phyloP scores from a whole-genome alignment of 2,888 invertebrate species.

The Melitaea athalia region DNA sequence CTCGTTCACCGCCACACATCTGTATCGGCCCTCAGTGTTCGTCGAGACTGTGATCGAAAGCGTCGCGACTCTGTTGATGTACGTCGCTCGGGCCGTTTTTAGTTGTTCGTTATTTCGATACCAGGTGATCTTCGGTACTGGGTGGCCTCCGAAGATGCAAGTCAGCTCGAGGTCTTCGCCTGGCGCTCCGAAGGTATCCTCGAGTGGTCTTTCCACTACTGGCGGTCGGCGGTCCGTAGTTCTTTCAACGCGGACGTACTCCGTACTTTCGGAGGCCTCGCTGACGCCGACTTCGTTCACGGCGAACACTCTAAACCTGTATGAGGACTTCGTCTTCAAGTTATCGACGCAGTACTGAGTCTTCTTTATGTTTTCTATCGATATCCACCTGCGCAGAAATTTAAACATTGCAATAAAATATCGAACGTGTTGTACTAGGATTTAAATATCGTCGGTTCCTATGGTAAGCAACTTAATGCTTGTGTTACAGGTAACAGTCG shows the following conservation, averaged over 20 bases:
- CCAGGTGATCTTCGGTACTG: conserved; percentile 89
- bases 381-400: conserved; percentile 83
- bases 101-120: conserved; percentile 85
- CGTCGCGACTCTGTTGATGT: conserved; percentile 87
- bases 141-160: conserved; percentile 89
- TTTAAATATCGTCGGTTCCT: too few species aligned
- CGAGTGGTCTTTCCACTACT: conserved; percentile 85
- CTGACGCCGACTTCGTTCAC: conserved; percentile 90
- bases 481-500: too few species aligned
- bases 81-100: conserved; percentile 82
- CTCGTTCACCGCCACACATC: conserved; percentile 86
- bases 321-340: conserved; percentile 84
- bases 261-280: conserved; percentile 85
- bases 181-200: conserved; percentile 84
- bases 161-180: conserved; percentile 86
- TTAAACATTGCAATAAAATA: neutral
- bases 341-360: conserved; percentile 85
- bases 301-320: conserved; percentile 88
- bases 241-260: conserved; percentile 82
- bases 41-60: conserved; percentile 83
- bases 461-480: too few species aligned
- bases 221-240: conserved; percentile 83
- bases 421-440: neutral
- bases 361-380: conserved; percentile 84
- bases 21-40: conserved; percentile 85